These are phyloP conservation scores for Cartodere bifasciata DNA, from an alignment of 2,888 invertebrate species.

Conservation along the genomic window DNA sequence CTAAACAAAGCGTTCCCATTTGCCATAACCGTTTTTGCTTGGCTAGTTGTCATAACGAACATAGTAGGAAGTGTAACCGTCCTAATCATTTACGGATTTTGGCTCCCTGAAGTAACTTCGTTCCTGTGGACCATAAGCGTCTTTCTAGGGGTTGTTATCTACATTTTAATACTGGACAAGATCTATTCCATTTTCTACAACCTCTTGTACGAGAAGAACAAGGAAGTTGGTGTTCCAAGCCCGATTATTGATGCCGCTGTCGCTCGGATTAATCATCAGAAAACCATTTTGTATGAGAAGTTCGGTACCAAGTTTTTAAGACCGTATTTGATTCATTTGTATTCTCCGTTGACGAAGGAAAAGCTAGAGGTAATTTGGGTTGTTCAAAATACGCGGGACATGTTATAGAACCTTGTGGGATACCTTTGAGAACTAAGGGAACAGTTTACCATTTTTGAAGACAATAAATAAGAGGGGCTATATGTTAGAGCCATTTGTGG, in stretches of 20 bases:
- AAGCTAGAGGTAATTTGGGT: constrained; percentile 7
- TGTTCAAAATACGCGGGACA: too few species aligned
- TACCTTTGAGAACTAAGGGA: too few species aligned
- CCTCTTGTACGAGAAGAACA: too few species aligned
- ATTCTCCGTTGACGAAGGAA: constrained; percentile 2
- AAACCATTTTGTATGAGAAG: constrained; percentile 5
- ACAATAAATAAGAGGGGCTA: too few species aligned
- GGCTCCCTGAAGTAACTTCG: constrained; percentile 1
- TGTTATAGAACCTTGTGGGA: too few species aligned
- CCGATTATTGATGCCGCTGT: constrained; percentile 7
- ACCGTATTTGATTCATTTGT: constrained; percentile 7
- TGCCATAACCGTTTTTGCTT: too few species aligned
- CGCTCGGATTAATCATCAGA: constrained; percentile 6
- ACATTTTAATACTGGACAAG: constrained; percentile 9
- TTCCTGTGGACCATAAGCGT: constrained; percentile 6
- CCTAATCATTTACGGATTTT: constrained; percentile 7
- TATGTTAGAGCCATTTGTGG: too few species aligned
- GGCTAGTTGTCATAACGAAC: constrained; percentile 5
- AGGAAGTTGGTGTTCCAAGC: too few species aligned
- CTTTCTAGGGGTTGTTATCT: constrained; percentile 3
- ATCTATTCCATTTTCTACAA: constrained; percentile 6
- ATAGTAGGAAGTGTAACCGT: constrained; percentile 2
- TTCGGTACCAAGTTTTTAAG: constrained; percentile 8
- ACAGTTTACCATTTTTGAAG: too few species aligned
- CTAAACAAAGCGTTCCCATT: too few species aligned